These are phyloP conservation scores for Petromus typicus DNA, from an alignment of 2,113 vertebrate genomes.

Conservation along the genomic window DNA sequence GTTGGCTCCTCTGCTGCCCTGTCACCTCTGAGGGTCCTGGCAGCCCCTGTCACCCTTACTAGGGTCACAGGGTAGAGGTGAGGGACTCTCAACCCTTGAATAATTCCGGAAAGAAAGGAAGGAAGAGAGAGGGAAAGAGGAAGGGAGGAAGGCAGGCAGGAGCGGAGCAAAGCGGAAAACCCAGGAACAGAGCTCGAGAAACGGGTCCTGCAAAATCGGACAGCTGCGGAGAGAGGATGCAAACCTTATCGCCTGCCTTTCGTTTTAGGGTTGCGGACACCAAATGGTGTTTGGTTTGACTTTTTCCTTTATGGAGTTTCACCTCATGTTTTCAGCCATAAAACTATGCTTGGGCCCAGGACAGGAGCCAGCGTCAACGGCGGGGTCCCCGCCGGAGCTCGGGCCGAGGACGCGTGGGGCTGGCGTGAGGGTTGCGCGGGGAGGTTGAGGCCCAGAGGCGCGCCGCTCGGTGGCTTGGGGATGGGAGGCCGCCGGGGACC, in stretches of 20 bases:
- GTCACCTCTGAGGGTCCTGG: too few species aligned
- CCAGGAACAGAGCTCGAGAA: accelerated
- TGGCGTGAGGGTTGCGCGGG: accelerated
- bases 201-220: neutral
- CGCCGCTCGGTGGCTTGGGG: accelerated
- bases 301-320: neutral
- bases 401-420: accelerated
- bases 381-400: neutral
- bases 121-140: too few species aligned
- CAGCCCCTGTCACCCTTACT: accelerated
- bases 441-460: neutral
- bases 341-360: neutral
- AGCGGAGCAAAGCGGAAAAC: neutral
- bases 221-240: neutral
- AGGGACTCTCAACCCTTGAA: neutral
- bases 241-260: neutral
- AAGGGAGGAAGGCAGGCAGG: too few species aligned
- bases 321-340: neutral
- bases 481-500: too few species aligned
- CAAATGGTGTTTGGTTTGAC: neutral
- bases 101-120: neutral
- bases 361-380: neutral
- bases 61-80: neutral
- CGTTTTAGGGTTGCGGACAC: neutral
- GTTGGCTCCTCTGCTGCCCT: neutral